phyloP scores from a whole-genome alignment of 2,797 vertebrate genomes.

The Hafferia zeledoni region DNA sequence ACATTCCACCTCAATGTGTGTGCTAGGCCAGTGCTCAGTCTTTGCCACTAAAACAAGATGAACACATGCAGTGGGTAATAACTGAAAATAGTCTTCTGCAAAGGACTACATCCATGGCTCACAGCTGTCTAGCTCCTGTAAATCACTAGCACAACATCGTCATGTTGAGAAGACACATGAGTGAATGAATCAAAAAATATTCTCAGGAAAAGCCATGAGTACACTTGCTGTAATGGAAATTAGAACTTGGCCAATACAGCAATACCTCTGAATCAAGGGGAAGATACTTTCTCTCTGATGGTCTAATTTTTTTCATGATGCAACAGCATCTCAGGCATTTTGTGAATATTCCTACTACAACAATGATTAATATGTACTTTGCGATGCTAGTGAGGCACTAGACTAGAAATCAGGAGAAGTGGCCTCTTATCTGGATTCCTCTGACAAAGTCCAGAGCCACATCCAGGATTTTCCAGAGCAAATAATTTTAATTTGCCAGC shows the following conservation, averaged over 20 bases:
- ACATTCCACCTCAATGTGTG: rapidly evolving
- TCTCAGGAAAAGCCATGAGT: background rate
- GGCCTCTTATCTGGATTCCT: background rate
- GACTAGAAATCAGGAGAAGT: background rate
- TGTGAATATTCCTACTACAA: background rate
- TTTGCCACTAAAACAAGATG: background rate
- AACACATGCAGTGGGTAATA: background rate
- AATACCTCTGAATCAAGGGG: background rate
- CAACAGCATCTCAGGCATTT: background rate
- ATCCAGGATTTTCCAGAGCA: background rate
- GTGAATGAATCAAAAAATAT: background rate
- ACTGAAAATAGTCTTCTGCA: background rate
- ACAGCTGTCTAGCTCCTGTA: background rate
- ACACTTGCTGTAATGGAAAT: background rate
- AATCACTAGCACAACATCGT: background rate
- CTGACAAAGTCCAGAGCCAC: background rate
- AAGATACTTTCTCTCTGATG: background rate
- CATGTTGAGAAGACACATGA: background rate
- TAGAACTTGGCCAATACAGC: background rate
- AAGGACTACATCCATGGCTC: background rate
- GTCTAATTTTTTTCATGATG: background rate
- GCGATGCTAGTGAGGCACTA: background rate
- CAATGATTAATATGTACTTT: background rate
- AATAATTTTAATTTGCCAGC: background rate
- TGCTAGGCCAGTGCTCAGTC: background rate